Evolutionary conservation across 64 coral and sea anemone genomes (phyloP).

Genomic region (Stichodactyla mertensii): DNA sequence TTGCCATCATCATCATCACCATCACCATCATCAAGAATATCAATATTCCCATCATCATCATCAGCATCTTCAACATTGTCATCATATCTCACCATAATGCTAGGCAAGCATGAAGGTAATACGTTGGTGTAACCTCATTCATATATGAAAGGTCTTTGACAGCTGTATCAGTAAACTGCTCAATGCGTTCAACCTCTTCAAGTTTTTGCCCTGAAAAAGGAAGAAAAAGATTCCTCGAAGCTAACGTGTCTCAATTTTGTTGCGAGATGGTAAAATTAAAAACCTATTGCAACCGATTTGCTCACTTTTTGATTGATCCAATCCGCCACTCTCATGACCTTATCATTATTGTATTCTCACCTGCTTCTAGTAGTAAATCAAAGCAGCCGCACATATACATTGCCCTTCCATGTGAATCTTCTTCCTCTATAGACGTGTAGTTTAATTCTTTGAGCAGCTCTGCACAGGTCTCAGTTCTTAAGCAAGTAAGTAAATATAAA

Average conservation of each 20-base stretch:
- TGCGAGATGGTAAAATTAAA: no score
- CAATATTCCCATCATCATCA: no score
- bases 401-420: constrained; percentile 77
- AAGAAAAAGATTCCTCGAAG: not conserved
- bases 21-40: no score
- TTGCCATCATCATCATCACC: no score
- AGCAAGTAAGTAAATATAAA: not conserved
- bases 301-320: not conserved
- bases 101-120: constrained; percentile 79
- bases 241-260: not conserved
- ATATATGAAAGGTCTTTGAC: constrained; percentile 67
- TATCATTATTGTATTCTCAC: constrained; percentile 11
- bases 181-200: constrained; percentile 55
- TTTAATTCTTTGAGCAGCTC: constrained; percentile 76
- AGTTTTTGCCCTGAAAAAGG: constrained; percentile 57
- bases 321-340: not conserved
- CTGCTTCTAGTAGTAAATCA: constrained; percentile 86
- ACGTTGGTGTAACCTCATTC: constrained; percentile 58
- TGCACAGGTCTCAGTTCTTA: constrained; percentile 41
- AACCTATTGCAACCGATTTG: not conserved
- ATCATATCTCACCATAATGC: constrained; percentile 71
- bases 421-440: constrained; percentile 56
- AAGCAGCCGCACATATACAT: constrained; percentile 91
- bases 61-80: not conserved
- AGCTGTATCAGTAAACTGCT: constrained; percentile 63